Evolutionary conservation across 2,888 invertebrate species (phyloP), one percentile per base, ranked within the genome.

Genomic region (Pegoplata infirma): DNA sequence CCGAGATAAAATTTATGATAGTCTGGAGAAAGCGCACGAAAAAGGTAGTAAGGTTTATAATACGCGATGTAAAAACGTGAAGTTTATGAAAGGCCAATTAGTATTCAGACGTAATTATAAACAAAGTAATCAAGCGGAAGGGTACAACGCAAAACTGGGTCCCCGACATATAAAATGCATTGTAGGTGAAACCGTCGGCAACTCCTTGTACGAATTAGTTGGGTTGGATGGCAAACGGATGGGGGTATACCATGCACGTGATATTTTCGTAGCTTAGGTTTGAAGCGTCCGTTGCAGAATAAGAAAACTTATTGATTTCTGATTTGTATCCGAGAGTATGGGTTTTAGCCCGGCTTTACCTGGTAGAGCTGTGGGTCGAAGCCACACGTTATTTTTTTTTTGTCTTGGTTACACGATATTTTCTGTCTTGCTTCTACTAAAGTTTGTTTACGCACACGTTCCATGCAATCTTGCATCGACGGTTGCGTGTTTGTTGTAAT

Each of bases 201-300:
- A 68, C 19, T 58, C 47, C 5, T n/a, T 56, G 4, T 68, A 68
- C 21, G 56, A 68, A 28, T 12, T 67, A 16, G 21, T n/a, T 7
- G 56, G 12, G 2, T 17, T 47, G 10, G 28, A 28, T 25, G 68
- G 68, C 5, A 68, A 58, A 12, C 44, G 14, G 25, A 16, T 68
- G 14, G 58, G 56, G 3, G 32, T 46, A 14, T 68, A 68, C 55
- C 56, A 68, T 49, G 68, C 68, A 3, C 17, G 40, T 51, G 66
- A 66, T 66, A 25, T 66, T 17, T 66, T 53, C 36, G 66, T 51
- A 8, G 32, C 23, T 3, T 66, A 40, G 32, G 8, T 8, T n/a
- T n/a, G n/a, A n/a, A n/a, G n/a, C n/a, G n/a, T n/a, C n/a, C n/a
- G n/a, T n/a, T n/a, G n/a, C n/a, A n/a, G n/a, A n/a, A n/a, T n/a